Evolutionary conservation across 1,140 invertebrate species (phyloP), one percentile per base, ranked within the genome.

Genomic region (Bursaphelenchus mucronatus): DNA sequence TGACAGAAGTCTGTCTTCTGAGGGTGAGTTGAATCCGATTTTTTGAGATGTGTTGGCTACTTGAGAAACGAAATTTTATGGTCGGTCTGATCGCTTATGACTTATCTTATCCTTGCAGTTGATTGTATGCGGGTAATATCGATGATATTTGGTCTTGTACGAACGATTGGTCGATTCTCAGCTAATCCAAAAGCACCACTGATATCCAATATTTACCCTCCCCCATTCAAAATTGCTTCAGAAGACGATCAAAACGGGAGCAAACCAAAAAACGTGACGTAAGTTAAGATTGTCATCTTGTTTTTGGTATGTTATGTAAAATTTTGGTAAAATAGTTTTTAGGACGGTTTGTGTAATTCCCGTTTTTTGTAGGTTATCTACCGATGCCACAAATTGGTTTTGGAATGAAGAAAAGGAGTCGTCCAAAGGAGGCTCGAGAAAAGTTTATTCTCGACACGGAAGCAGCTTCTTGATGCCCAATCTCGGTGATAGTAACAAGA

Each of bases 381-480:
- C 76, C 8, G 74, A 76, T 53, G 56, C 70, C 11, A 59, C 75
- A 3, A 78, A 74, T 64, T 74, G 72, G 72, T 74, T 74, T 61
- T 78, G 72, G 75, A 69, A 77, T 19, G 75, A 74, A 64, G 47
- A 45, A 9, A 51, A 47, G 21, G 17, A 15, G 15, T 64, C 62
- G 47, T n/a, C 46, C 3, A 66, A 45, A 15, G 30, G 17, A 50
- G 21, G 45, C 40, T 9, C 46, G 50, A 30, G 30, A 41, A 78
- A 72, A 44, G 49, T 76, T 51, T 80, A 70, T 50, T 78, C 56
- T 11, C 21, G 63, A 39, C 72, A 79, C 52, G 76, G 76, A 47
- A 79, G 76, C 56, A 79, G 72, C 53, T 75, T 75, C 57, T 17
- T 73, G n/a, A 73, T 52, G 11, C 9, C 47, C 47, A 9, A 57